Base-by-base conservation (phyloP, 1,140 invertebrate species). In the Neoseiulus cucumeris region DNA sequence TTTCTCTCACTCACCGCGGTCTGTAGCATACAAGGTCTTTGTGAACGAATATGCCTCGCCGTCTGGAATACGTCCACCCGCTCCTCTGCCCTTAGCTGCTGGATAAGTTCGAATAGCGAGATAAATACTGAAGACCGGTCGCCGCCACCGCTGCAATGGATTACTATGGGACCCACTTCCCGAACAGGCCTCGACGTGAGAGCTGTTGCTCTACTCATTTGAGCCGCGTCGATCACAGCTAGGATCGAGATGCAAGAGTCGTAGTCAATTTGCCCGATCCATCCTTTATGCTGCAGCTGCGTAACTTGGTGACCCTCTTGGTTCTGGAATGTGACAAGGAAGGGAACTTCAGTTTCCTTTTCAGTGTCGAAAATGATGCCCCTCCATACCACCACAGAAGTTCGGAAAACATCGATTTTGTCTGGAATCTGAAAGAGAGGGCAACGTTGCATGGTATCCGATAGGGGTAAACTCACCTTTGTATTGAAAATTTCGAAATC, bases 51-150 rank as follows among this genome's bases (percentile, higher is more conserved):
- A 75, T 90, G 90, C 68, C 89, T 80, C 67, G 85, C 84, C 28
- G 83, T 84, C 68, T 85, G 85, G 74, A 88, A 88, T 68, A 91
- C 84, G 76, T 92, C 89, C 25, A 91, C 85, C 70, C 87, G 81
- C 66, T 84, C 84, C 74, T 91, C 89, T 22, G 82, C 82, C 66
- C 84, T 79, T 68, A 91, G 76, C 73, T 91, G 88, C 73, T 87
- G 83, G 44, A 90, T 83, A 47, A 91, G 79, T 72, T 89, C 86
- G 74, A 85, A 87, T 68, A 91, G 80, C 25, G 86, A 86, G 66
- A 90, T 86, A 75, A 91, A 91, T 78, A 91, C 85, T 20, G 87
- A 87, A 75, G 87, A 89, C 70, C 89, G 80, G 74, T 91, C 87
- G 12, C 87, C 87, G 47, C 89, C 89, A 70, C 80, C 78, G 72